These are phyloP conservation scores for Lacanobia wlatinum DNA, from an alignment of 2,888 invertebrate genomes.

Conservation along the genomic window DNA sequence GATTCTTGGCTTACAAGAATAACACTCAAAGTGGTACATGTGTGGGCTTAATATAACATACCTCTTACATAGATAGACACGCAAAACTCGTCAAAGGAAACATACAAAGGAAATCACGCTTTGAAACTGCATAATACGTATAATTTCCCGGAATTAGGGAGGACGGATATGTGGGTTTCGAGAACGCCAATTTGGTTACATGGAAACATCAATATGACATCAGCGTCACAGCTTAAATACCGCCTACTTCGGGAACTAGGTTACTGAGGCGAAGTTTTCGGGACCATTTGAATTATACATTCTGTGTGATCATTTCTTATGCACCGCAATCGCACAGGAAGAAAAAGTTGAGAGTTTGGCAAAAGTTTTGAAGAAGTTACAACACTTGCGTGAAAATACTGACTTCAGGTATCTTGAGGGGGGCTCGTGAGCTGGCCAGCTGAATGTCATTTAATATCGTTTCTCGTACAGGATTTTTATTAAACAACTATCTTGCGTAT, in stretches of 20 bases:
- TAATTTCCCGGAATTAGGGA: constrained; percentile 37
- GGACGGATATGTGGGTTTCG: constrained; percentile 26
- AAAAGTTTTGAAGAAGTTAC: neutral
- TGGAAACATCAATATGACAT: constrained; percentile 41
- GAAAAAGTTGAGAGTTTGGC: neutral
- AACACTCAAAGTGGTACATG: neutral
- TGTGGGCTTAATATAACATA: constrained; percentile 4
- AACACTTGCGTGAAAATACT: neutral
- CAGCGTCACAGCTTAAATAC: constrained; percentile 25
- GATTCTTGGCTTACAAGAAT: constrained; percentile 6
- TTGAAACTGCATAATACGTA: constrained; percentile 46
- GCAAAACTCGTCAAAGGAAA: constrained; percentile 23
- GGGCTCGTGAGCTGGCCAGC: neutral
- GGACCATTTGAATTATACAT: constrained; percentile 10
- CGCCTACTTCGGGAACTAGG: constrained; percentile 30
- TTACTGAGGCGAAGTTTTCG: constrained; percentile 19
- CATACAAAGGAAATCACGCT: constrained; percentile 26
- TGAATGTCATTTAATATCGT: neutral
- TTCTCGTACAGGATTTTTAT: neutral
- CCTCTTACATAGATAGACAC: neutral
- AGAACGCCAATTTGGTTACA: constrained; percentile 30
- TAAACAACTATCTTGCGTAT: neutral
- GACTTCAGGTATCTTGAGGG: neutral
- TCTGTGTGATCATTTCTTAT: constrained; percentile 1
- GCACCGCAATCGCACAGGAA: neutral